These are phyloP conservation scores for Apostichopus leukothele DNA, from an alignment of 53 echinoderm and acorn worm genomes.

Conservation along the genomic window DNA sequence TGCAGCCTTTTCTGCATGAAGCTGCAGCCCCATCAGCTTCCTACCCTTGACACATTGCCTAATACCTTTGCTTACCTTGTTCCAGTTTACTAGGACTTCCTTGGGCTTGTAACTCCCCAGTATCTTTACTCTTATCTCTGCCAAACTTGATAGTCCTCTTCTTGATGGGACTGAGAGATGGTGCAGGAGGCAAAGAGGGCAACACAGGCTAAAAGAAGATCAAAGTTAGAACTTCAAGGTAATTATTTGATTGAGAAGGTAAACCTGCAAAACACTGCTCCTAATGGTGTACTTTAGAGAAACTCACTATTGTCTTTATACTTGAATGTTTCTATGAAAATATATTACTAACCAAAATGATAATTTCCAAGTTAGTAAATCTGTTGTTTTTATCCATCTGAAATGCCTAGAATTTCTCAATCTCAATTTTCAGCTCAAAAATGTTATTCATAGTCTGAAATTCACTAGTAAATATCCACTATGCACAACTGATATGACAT, in stretches of 20 bases:
- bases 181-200: constrained; percentile 82
- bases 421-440: too few relatives aligned
- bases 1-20: not conserved
- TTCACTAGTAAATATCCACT: too few relatives aligned
- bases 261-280: too few relatives aligned
- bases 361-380: too few relatives aligned
- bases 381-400: too few relatives aligned
- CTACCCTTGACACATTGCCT: not conserved
- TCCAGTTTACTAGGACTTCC: constrained; percentile 55
- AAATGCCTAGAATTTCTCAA: too few relatives aligned
- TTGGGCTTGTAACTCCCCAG: constrained; percentile 48
- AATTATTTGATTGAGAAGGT: not conserved
- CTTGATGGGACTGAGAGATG: constrained; percentile 96
- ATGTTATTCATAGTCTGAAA: too few relatives aligned
- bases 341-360: too few relatives aligned
- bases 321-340: too few relatives aligned
- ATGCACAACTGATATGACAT: too few relatives aligned
- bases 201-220: constrained; percentile 69
- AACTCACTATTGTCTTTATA: too few relatives aligned
- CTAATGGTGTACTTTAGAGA: too few relatives aligned
- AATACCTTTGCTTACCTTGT: constrained; percentile 41
- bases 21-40: not conserved
- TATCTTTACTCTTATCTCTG: constrained; percentile 62
- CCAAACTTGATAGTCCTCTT: constrained; percentile 74
- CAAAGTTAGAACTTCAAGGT: not conserved